These are phyloP conservation scores for Cranoglanis bouderius DNA, from an alignment of 2,113 vertebrate species.

Conservation along the genomic window DNA sequence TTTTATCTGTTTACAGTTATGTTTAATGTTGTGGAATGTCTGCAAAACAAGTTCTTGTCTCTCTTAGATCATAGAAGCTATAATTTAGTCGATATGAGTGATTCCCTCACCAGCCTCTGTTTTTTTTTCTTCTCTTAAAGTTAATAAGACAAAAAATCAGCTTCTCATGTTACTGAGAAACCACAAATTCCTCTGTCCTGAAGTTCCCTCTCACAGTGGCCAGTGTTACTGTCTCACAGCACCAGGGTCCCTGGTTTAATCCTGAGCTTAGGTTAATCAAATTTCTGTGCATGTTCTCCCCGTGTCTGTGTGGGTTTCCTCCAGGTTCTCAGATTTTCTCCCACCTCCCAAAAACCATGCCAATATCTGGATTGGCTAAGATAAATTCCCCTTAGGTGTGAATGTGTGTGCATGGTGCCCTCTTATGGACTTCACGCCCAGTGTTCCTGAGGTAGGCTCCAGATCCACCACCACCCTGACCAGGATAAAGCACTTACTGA, in stretches of 20 bases:
- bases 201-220: not conserved
- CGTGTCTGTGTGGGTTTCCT: not conserved
- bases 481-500: too few species aligned
- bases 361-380: not conserved
- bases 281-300: too few species aligned
- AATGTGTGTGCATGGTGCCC: too few species aligned
- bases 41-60: not conserved
- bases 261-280: not conserved
- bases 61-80: not conserved
- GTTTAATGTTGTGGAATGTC: not conserved
- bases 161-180: not conserved
- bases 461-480: not conserved
- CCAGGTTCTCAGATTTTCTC: not conserved
- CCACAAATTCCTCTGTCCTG: not conserved
- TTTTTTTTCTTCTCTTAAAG: not conserved
- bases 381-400: not conserved
- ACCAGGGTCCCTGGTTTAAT: not conserved
- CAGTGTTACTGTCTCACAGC: not conserved
- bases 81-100: not conserved
- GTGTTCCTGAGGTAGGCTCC: not conserved
- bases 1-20: not conserved
- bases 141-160: not conserved
- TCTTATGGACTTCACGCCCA: not conserved
- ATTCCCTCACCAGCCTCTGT: not conserved
- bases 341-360: not conserved